These are phyloP conservation scores for Forficula auricularia DNA, from an alignment of 1,140 invertebrate species.

Conservation along the genomic window DNA sequence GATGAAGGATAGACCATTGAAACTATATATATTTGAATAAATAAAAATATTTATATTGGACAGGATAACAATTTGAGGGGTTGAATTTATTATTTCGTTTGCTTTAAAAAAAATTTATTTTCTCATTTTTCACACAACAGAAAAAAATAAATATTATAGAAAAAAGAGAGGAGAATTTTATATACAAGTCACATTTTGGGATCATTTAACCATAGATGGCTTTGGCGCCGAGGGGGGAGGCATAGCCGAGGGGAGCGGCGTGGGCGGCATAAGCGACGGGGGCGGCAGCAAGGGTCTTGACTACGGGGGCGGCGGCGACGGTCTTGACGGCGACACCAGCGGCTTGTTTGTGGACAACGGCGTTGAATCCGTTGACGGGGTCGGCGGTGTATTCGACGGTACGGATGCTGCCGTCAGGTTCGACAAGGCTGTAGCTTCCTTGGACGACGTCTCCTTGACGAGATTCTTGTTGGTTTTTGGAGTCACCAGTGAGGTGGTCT, in stretches of 20 bases:
- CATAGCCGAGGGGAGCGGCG: constrained; percentile 6
- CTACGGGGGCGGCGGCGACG: constrained; percentile 1
- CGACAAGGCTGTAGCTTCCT: constrained; percentile 12
- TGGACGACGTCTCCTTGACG: constrained; percentile 13
- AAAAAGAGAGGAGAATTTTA: too few relatives aligned
- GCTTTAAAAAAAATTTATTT: too few relatives aligned
- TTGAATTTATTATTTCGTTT: too few relatives aligned
- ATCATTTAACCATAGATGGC: too few relatives aligned
- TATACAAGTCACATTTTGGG: too few relatives aligned
- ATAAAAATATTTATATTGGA: too few relatives aligned
- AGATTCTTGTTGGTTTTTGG: constrained; percentile 14
- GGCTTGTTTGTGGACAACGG: constrained; percentile 14
- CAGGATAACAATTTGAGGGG: too few relatives aligned
- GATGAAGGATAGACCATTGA: too few relatives aligned
- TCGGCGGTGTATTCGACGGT: constrained; percentile 20
- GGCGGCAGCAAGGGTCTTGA: constrained; percentile 5
- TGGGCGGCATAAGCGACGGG: constrained; percentile 3
- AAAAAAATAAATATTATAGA: too few relatives aligned
- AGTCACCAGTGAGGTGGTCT: constrained; percentile 19
- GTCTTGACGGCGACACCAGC: constrained; percentile 9
- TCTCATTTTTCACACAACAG: too few relatives aligned
- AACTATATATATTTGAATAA: too few relatives aligned
- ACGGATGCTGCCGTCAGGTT: constrained; percentile 17
- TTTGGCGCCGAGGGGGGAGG: too few relatives aligned
- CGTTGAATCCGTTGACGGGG: constrained; percentile 19